phyloP scores from a whole-genome alignment of 2,797 vertebrate species.

The Chanos chanos region DNA sequence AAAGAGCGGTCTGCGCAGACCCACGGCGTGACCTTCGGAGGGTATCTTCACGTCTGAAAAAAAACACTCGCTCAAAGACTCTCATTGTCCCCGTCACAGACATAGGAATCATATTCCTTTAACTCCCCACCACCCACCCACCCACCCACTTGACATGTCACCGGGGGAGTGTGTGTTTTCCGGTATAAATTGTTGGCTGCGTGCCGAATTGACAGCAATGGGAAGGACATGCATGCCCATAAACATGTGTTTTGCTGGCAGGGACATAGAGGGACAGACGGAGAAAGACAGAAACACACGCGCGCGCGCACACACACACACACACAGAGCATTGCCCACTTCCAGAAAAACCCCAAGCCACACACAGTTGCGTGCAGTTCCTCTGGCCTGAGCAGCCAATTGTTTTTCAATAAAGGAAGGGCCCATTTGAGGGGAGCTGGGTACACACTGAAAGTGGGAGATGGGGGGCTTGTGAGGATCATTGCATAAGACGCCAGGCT shows the following conservation, averaged over 20 bases:
- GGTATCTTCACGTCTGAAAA: too few species aligned
- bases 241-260: background rate
- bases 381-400: conserved; percentile 8
- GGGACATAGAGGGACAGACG: background rate
- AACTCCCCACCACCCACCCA: background rate
- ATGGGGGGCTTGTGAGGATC: conserved; percentile 46
- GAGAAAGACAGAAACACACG: background rate
- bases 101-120: background rate
- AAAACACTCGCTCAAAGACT: background rate
- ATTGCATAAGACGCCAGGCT: conserved; percentile 47
- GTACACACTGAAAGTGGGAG: conserved; percentile 47
- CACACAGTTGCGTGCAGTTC: background rate
- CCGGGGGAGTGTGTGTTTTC: conserved; percentile 24
- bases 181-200: conserved; percentile 38
- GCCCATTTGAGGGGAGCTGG: conserved; percentile 18
- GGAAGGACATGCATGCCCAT: conserved; percentile 43
- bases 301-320: background rate
- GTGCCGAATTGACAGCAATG: conserved; percentile 38
- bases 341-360: background rate
- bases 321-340: conserved; percentile 1
- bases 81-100: background rate
- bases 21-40: too few species aligned
- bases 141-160: conserved; percentile 3
- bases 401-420: conserved; percentile 42
- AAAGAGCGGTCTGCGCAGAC: too few species aligned